A percentile compares a stretch with the other conserved stretches of the same genome.
phyloP scores from a whole-genome alignment of 64 coral and sea anemone genomes.

The Catalaphyllia jardinei region DNA sequence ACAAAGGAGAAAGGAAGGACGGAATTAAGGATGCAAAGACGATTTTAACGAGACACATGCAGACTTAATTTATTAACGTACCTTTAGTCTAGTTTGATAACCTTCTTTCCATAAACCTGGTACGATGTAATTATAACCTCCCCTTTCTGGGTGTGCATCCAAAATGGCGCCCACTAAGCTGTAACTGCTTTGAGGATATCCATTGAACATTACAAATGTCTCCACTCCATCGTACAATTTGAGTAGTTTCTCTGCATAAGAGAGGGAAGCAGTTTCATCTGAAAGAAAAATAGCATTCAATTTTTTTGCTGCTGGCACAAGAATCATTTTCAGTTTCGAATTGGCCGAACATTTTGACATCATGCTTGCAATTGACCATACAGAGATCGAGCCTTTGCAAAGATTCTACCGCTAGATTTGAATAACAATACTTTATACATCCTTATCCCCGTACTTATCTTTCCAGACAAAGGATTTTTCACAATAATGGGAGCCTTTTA shows the following conservation, averaged over 20 bases:
- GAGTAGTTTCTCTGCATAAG: background rate
- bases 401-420: too few species aligned
- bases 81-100: background rate
- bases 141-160: background rate
- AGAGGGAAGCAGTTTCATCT: background rate
- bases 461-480: too few species aligned
- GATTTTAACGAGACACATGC: too few species aligned
- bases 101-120: background rate
- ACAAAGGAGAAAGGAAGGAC: too few species aligned
- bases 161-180: background rate
- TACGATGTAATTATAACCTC: background rate
- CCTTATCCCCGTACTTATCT: too few species aligned
- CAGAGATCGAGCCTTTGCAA: too few species aligned
- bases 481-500: too few species aligned
- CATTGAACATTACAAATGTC: background rate
- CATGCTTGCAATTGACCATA: too few species aligned
- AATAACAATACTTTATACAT: too few species aligned
- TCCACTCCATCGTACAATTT: constrained; percentile 3
- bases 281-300: background rate
- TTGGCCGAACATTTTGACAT: too few species aligned
- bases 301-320: background rate
- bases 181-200: background rate
- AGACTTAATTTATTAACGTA: background rate
- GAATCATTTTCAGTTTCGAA: too few species aligned
- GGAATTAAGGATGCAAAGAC: too few species aligned